Evolutionary conservation across 2,888 invertebrate genomes (phyloP).

Genomic region (Agrypnus murinus): DNA sequence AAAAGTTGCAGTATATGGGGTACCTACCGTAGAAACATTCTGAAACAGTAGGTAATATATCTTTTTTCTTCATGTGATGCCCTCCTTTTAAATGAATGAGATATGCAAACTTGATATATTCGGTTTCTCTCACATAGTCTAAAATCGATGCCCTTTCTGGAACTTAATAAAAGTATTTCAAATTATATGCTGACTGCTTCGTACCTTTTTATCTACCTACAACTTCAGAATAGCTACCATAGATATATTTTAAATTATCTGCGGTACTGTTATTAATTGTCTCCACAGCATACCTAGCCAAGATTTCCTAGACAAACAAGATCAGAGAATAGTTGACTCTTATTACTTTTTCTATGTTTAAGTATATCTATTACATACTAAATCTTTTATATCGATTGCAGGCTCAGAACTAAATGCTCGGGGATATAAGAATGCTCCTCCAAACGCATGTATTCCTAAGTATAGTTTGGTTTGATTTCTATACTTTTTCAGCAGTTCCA

Average conservation of each 20-base stretch:
- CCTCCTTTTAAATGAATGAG: neutral
- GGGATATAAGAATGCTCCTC: neutral
- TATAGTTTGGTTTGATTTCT: neutral
- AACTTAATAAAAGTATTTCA: too few relatives aligned
- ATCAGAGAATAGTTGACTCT: too few relatives aligned
- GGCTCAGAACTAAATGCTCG: neutral
- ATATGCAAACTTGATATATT: neutral
- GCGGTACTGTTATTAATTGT: neutral
- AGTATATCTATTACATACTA: neutral
- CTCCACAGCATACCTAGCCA: neutral
- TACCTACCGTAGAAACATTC: constrained; percentile 3
- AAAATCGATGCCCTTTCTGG: neutral
- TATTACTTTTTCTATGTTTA: too few relatives aligned
- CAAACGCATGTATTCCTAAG: neutral
- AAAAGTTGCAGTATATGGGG: neutral
- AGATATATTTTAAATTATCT: neutral
- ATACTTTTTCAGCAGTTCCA: neutral
- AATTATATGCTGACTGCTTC: too few relatives aligned
- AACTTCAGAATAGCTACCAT: neutral
- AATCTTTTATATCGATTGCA: neutral
- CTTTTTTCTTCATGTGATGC: neutral
- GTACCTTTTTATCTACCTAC: neutral
- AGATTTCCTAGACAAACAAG: neutral
- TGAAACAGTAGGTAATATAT: neutral
- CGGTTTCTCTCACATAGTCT: neutral